phyloP scores from a whole-genome alignment of 2,888 invertebrate genomes.

The Baccha elongata region DNA sequence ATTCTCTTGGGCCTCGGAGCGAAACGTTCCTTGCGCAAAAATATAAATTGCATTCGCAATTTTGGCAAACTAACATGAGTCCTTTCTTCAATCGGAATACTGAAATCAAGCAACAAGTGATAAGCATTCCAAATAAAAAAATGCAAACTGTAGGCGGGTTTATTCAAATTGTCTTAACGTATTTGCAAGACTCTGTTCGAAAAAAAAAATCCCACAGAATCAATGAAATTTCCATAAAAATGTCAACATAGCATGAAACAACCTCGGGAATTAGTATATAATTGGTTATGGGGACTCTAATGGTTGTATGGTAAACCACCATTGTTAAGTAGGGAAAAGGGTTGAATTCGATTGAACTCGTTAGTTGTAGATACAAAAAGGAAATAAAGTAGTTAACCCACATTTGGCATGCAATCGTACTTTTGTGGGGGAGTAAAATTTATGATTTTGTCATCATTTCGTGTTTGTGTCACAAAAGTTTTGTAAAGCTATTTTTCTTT shows the following conservation, averaged over 20 bases:
- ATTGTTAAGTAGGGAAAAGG: neutral
- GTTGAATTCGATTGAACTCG: slow-evolving; percentile 35
- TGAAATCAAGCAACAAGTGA: slow-evolving; percentile 71
- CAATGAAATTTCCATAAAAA: slow-evolving; percentile 54
- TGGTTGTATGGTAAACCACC: slow-evolving; percentile 25
- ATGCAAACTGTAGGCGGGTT: neutral
- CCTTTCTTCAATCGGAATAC: slow-evolving; percentile 80
- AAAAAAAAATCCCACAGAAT: slow-evolving; percentile 40
- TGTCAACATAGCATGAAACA: slow-evolving; percentile 66
- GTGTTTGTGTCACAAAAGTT: slow-evolving; percentile 68
- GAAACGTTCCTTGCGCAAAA: slow-evolving; percentile 87
- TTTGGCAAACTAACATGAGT: slow-evolving; percentile 85
- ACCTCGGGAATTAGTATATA: slow-evolving; percentile 66
- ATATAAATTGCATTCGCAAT: slow-evolving; percentile 88
- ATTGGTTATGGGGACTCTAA: slow-evolving; percentile 49
- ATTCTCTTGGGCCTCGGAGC: slow-evolving; percentile 87
- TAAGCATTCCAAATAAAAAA: neutral
- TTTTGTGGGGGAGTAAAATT: slow-evolving; percentile 31
- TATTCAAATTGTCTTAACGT: slow-evolving; percentile 29
- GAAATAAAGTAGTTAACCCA: slow-evolving; percentile 54
- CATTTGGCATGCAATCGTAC: slow-evolving; percentile 64
- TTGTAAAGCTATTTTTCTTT: slow-evolving; percentile 51
- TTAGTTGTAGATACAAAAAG: slow-evolving; percentile 23
- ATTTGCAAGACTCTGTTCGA: too few species aligned
- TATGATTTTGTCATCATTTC: slow-evolving; percentile 67